Evolutionary conservation across 2,113 vertebrate genomes (phyloP), one percentile per base, ranked within the genome.

Genomic region (Phalacrocorax carbo): DNA sequence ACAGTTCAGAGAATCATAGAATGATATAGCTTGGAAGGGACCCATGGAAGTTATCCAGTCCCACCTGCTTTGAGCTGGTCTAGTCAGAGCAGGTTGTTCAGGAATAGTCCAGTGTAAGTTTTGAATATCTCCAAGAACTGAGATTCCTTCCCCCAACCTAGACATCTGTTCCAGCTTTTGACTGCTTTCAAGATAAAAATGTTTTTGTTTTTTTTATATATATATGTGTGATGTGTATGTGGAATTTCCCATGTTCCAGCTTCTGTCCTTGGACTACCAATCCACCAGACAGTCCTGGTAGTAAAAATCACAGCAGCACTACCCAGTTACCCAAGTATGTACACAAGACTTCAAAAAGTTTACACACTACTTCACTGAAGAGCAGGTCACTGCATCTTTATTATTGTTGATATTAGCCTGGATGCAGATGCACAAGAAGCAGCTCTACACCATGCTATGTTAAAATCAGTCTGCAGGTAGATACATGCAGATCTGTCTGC

Each of bases 401-500:
- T 4, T 7, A 25, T 0, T 12, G 1, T 1, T 36, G 27, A 7
- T 40, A 10, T 21, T 44, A 49, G 14, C 17, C 40, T 19, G 36
- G 18, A 7, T 48, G 23, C 17, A 44, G 12, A 62, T 7, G 12
- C 72, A 52, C 32, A n/a, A 15, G 40, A 3, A 48, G 34, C 46
- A 86, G 61, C 3, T 38, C 21, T 34, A 38, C 42, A 30, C 30
- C 2, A 0, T 1, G 7, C 10, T 32, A 3, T 3, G 8, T 10
- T 22, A 58, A 34, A 36, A 40, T 18, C 78, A 51, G 27, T 4
- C 25, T 77, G 30, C 7, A 32, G 34, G 11, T 5, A 61, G 16
- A 13, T 3, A 10, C 2, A 29, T 5, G 13, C 23, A 44, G 22
- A 57, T n/a, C 22, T 66, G 51, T 16, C 48, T 62, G n/a, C 16